These are phyloP conservation scores for Chrysogorgia sp. DNA, from an alignment of 92 coral and sea anemone species.

Conservation along the genomic window DNA sequence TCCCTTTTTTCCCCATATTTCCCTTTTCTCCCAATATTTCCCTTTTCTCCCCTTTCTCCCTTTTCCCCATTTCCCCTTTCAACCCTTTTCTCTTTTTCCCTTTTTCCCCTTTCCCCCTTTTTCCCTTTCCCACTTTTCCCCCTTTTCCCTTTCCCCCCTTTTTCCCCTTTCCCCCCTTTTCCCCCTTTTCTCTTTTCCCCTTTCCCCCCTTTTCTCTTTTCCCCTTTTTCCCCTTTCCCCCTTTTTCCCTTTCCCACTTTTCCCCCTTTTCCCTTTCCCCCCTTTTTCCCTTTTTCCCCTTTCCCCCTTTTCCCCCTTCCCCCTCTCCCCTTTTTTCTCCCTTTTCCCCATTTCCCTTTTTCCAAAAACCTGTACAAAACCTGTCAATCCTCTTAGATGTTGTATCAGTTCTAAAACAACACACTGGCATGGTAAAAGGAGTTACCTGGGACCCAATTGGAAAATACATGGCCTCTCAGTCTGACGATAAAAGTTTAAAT, in stretches of 20 bases:
- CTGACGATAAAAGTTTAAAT: constrained; percentile 82
- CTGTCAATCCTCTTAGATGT: constrained; percentile 59
- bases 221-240: too few relatives aligned
- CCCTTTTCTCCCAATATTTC: too few relatives aligned
- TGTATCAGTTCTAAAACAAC: constrained; percentile 78
- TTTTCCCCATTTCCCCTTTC: too few relatives aligned
- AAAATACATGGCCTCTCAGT: constrained; percentile 91
- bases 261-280: too few relatives aligned
- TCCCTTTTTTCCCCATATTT: too few relatives aligned
- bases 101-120: too few relatives aligned
- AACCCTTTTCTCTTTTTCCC: too few relatives aligned
- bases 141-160: neutral
- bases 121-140: too few relatives aligned
- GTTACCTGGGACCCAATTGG: constrained; percentile 99
- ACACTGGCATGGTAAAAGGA: constrained; percentile 93
- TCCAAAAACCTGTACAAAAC: neutral
- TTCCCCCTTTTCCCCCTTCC: neutral
- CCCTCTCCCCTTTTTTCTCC: neutral
- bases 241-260: too few relatives aligned
- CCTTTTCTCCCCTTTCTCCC: too few relatives aligned
- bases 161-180: neutral
- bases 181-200: neutral
- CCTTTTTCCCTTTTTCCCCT: too few relatives aligned
- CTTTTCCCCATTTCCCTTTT: neutral
- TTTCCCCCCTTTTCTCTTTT: too few relatives aligned